Conservation (phyloP, 2,797 vertebrate species). For the Catharus ustulatus region DNA sequence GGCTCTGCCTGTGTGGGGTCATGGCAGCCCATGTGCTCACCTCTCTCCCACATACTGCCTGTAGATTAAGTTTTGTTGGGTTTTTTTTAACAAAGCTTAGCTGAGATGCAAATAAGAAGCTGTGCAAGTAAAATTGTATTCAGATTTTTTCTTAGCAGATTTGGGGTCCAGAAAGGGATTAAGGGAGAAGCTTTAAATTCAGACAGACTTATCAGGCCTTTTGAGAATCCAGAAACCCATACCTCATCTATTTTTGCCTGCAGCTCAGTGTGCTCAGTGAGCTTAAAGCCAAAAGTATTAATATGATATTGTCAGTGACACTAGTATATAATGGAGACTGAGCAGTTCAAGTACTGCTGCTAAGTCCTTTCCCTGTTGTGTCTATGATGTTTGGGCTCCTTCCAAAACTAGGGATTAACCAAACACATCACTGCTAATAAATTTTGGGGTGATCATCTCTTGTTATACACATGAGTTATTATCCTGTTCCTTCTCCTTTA, state of each 20-base stretch:
- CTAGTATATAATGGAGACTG: not conserved
- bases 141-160: not conserved
- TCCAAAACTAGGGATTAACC: conserved; percentile 41
- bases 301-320: conserved; percentile 6
- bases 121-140: not conserved
- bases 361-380: conserved; percentile 29
- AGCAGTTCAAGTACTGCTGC: not conserved
- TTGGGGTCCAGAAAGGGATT: not conserved
- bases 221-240: not conserved
- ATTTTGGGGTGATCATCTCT: not conserved
- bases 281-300: conserved; percentile 38
- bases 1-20: not conserved
- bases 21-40: not conserved
- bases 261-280: not conserved
- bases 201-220: not conserved
- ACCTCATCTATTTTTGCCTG: conserved; percentile 39
- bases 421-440: not conserved
- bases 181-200: conserved; percentile 5
- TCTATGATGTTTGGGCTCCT: not conserved
- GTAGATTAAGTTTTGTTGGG: not conserved
- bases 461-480: not conserved
- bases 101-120: not conserved
- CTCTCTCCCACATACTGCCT: not conserved
- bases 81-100: not conserved
- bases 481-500: not conserved